Evolutionary conservation across 2,113 vertebrate genomes (phyloP), one percentile per base, ranked within the genome.

Genomic region (Muscicapa adusta): DNA sequence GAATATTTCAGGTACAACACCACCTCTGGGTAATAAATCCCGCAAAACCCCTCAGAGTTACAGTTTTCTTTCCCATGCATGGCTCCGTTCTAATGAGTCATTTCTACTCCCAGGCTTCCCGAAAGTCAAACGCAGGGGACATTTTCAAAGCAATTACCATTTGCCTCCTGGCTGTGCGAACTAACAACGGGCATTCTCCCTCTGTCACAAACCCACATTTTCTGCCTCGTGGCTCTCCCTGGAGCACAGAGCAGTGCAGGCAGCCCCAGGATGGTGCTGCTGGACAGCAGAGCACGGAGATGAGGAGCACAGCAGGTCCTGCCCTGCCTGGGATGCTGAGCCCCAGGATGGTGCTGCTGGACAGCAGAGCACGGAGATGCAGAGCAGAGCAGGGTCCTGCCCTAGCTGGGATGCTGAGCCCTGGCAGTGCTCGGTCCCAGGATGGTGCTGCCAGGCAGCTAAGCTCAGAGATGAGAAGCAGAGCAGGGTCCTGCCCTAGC

Each of bases 261-360:
- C 31, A 84, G 61, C 78, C 78, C 38, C 23, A 19, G 48, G 34
- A 36, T n/a, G 8, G 45, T 1, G 26, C 54, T 18, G 65, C 66
- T 0, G 36, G 60, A 18, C 0, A 28, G 70, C 66, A 51, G 17
- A 71, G 26, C 6, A 6, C 0, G 4, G 47, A 7, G 38, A 56
- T 23, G 15, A 22, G 4, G 31, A 80, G 67, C 66, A 50, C 14
- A 50, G 24, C 24, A 13, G 10, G 23, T 48, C 23, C 24, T 25
- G 24, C 45, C 45, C 45, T 50, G 8, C 13, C 24, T 14, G 24
- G 48, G 48, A 48, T 48, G 23, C 10, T 47, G 45, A 47, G 45
- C 45, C 45, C 45, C 38, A 40, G 38, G 38, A 40, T 40, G 38
- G 38, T 40, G 38, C 10, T 40, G 11, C 38, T 5, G 45, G 45